Conservation (phyloP, 2,113 vertebrate species). For the Halcyon malimbica region DNA sequence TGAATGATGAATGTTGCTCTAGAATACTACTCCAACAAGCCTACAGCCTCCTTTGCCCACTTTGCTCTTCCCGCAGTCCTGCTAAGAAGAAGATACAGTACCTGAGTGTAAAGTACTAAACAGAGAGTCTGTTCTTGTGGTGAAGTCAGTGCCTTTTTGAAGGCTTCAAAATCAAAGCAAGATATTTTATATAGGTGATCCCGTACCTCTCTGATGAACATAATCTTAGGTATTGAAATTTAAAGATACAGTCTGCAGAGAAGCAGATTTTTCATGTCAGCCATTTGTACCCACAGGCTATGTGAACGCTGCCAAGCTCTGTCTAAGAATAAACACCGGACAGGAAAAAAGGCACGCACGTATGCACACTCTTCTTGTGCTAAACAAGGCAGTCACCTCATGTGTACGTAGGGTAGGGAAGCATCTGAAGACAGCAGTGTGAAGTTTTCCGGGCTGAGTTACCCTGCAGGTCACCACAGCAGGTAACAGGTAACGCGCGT, state of each 20-base stretch:
- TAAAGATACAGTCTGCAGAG: background rate
- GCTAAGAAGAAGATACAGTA: background rate
- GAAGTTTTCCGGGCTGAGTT: background rate
- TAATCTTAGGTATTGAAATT: background rate
- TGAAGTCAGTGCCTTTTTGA: background rate
- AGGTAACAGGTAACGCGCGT: accelerated
- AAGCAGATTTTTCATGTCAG: background rate
- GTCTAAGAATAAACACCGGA: background rate
- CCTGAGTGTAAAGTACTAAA: background rate
- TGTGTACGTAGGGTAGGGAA: background rate
- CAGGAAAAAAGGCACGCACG: background rate
- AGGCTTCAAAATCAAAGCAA: background rate
- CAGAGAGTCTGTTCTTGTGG: background rate
- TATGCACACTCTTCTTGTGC: too few species aligned
- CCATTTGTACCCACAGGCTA: background rate
- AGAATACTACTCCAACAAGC: background rate
- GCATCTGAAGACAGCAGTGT: background rate
- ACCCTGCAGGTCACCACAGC: accelerated
- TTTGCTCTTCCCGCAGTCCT: background rate
- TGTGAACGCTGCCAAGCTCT: background rate
- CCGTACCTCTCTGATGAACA: background rate
- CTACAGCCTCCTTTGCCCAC: background rate
- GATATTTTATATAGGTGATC: background rate
- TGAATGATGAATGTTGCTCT: background rate
- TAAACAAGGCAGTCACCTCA: background rate